Evolutionary conservation across 2,888 invertebrate species (phyloP).

Genomic region (Tenodera sinensis): DNA sequence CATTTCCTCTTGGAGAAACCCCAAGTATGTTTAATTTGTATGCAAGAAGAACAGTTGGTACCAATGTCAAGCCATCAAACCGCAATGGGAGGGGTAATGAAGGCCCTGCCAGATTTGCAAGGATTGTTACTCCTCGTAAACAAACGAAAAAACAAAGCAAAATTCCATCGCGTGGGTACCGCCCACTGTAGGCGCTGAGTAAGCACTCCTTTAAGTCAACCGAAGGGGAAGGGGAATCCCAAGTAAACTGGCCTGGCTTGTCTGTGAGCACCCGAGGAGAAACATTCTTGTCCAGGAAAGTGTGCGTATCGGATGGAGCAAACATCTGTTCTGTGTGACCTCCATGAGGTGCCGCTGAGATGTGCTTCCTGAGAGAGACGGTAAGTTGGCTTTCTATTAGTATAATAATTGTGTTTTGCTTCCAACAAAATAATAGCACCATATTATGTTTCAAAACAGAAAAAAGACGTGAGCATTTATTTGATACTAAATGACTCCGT

Average conservation of each 20-base stretch:
- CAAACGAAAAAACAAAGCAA: background rate
- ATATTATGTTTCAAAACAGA: too few relatives aligned
- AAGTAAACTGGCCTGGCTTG: background rate
- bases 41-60: background rate
- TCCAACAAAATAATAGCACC: too few relatives aligned
- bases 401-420: too few relatives aligned
- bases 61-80: background rate
- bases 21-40: too few relatives aligned
- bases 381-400: background rate
- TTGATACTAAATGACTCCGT: too few relatives aligned
- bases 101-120: background rate
- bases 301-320: background rate
- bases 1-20: too few relatives aligned
- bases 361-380: background rate
- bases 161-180: background rate
- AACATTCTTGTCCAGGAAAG: background rate
- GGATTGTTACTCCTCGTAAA: background rate
- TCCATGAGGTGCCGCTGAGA: background rate
- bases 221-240: background rate
- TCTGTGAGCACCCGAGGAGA: background rate
- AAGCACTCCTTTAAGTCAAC: background rate
- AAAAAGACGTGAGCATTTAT: too few relatives aligned
- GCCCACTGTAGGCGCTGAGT: background rate
- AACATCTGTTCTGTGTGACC: background rate
- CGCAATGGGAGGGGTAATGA: background rate